Evolutionary conservation across 1,140 invertebrate genomes (phyloP).

Genomic region (Choristoneura fumiferana): DNA sequence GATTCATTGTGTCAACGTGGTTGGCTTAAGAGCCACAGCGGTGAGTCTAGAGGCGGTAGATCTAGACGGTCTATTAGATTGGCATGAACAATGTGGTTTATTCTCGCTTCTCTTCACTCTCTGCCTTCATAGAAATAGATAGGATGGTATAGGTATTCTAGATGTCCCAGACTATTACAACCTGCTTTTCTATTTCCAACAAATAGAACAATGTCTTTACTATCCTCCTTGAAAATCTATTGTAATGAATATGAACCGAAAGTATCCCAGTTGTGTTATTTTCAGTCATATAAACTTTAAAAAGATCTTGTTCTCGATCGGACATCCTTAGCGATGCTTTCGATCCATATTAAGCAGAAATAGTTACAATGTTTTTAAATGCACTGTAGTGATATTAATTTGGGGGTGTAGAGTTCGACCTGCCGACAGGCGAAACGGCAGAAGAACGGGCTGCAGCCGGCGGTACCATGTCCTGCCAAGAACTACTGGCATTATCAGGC

Average conservation of each 20-base stretch:
- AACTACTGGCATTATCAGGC: conserved; percentile 92
- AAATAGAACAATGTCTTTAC: too few species aligned
- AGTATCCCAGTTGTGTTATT: too few species aligned
- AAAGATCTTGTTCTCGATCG: too few species aligned
- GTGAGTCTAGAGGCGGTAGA: conserved; percentile 74
- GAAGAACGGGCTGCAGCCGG: conserved; percentile 65
- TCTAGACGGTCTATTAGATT: conserved; percentile 67
- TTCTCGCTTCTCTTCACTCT: conserved; percentile 39
- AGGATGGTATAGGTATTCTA: conserved; percentile 6
- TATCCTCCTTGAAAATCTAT: too few species aligned
- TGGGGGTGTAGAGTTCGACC: conserved; percentile 70
- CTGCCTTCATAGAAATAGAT: conserved; percentile 28
- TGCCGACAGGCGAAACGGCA: conserved; percentile 63
- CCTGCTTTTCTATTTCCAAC: neutral
- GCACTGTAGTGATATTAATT: conserved; percentile 53
- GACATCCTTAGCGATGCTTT: neutral
- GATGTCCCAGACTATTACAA: neutral
- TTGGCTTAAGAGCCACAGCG: conserved; percentile 75
- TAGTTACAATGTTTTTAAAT: conserved; percentile 22
- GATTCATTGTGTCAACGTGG: conserved; percentile 76
- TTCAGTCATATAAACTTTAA: too few species aligned
- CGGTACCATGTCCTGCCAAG: conserved; percentile 91
- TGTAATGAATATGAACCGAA: too few species aligned
- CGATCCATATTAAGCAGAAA: too few species aligned
- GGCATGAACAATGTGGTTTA: conserved; percentile 62